phyloP scores from a whole-genome alignment of 64 coral and sea anemone genomes.

The Pocillopora verrucosa region DNA sequence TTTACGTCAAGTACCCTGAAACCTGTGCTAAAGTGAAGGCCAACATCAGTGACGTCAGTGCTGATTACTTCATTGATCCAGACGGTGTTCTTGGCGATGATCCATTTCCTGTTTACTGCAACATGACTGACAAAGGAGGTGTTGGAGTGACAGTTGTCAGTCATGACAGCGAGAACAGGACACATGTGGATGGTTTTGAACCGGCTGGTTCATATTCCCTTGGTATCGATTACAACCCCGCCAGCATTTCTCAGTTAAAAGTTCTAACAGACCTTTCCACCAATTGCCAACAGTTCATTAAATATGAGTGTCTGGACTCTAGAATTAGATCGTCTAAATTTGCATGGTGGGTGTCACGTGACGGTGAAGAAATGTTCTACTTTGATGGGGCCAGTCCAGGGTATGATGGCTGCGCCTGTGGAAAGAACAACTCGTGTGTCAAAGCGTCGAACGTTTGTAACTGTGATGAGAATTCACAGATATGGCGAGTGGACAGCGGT shows the following conservation, averaged over 20 bases:
- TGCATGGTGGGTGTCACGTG: constrained; percentile 51
- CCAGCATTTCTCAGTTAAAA: background rate
- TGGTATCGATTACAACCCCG: background rate
- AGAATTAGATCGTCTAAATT: background rate
- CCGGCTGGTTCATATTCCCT: background rate
- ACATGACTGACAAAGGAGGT: constrained; percentile 51
- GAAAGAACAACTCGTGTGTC: constrained; percentile 22
- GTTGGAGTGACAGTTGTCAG: constrained; percentile 65
- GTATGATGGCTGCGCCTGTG: constrained; percentile 24
- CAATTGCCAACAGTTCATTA: constrained; percentile 55
- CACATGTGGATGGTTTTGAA: background rate
- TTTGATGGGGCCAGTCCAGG: constrained; percentile 23
- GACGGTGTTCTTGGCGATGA: constrained; percentile 26
- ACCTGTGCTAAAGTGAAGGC: constrained; percentile 17
- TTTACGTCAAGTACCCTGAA: background rate
- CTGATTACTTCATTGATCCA: constrained; percentile 42
- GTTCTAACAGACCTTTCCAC: background rate
- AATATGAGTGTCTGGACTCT: constrained; percentile 29
- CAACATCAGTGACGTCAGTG: background rate
- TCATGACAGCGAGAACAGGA: constrained; percentile 52
- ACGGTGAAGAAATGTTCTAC: constrained; percentile 36
- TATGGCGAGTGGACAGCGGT: constrained; percentile 60
- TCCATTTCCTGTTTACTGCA: constrained; percentile 49
- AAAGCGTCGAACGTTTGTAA: background rate
- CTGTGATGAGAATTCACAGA: constrained; percentile 17